Base-by-base conservation (phyloP, 2,797 vertebrate genomes). In the Passerculus sandwichensis region DNA sequence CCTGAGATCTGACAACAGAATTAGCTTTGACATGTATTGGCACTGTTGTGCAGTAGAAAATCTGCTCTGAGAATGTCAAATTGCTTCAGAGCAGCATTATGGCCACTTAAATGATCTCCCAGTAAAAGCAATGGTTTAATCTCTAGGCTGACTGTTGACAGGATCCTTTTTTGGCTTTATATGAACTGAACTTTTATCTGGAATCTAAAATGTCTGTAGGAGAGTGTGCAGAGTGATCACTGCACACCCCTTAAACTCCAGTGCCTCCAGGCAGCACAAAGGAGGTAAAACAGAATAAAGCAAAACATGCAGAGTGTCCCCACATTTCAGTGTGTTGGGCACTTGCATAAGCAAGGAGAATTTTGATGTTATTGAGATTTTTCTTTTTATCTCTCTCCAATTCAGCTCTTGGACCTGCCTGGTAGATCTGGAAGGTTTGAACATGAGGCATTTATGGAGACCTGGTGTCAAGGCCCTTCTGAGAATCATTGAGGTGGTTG, bases 401-500 rank as follows among this genome's bases (percentile, higher is more conserved):
- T 27, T 54, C 92, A 99, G 98, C 53, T 98, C 98, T 4, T 99
- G 98, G 98, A 99, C 98, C 34, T 99, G 98, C 86, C 96, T 99
- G 23, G 98, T 99, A 83, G 98, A 99, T 84, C 97, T 99, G 48
- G 98, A 99, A 94, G 98, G 98, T 2, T 96, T 99, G 73, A 99
- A 99, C 94, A 99, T 99, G 98, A 96, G 98, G 23, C 98, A 99
- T 88, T 88, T 99, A 57, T 99, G 98, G 98, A 96, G 98, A 64
- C 98, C 98, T 2, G 98, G 98, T 5, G 98, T 99, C 57, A 99
- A 99, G 91, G 98, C 98, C 8, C 95, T 99, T 86, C 96, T 99
- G 66, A 98, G 98, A 17, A 99, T 99, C 97, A 99, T 99, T 29
- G 98, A 99, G 93, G 98, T 99, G 91, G 98, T 99, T 29, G 98